A percentile compares a stretch with the other conserved stretches of the same genome.
Conservation (phyloP, 2,888 invertebrate genomes). For the Coelopa pilipes region DNA sequence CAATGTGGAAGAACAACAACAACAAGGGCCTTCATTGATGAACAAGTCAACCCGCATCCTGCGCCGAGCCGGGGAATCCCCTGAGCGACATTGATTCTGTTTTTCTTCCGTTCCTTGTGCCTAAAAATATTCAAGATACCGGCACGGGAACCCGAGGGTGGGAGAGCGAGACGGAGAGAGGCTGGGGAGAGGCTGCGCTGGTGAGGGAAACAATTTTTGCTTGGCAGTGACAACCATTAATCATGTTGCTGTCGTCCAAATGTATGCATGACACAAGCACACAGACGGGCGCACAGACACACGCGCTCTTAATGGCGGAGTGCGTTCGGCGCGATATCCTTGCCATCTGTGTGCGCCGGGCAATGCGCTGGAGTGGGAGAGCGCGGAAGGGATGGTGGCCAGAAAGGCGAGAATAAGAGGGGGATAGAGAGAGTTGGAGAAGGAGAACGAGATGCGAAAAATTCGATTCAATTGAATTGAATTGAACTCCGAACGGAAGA, state of each 20-base stretch:
- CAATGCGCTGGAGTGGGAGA: background rate
- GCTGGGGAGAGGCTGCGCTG: no score
- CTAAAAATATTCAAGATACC: background rate
- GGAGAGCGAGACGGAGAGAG: constrained; percentile 1
- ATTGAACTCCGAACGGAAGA: constrained; percentile 11
- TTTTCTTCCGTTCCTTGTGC: constrained; percentile 49
- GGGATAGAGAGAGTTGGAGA: background rate
- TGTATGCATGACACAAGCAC: constrained; percentile 52
- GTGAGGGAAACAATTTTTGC: constrained; percentile 40
- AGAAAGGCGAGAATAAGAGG: background rate
- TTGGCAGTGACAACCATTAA: constrained; percentile 68
- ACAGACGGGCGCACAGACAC: constrained; percentile 23
- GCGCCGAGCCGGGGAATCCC: constrained; percentile 38
- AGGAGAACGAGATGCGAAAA: background rate
- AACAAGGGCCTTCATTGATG: constrained; percentile 15
- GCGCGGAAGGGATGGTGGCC: background rate
- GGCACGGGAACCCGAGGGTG: background rate
- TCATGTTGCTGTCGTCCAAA: constrained; percentile 67
- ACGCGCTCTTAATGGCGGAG: constrained; percentile 30
- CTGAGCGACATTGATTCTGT: constrained; percentile 44
- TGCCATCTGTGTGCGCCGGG: constrained; percentile 1
- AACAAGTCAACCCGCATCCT: constrained; percentile 27
- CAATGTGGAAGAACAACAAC: constrained; percentile 18
- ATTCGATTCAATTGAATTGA: background rate
- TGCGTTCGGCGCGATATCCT: constrained; percentile 6